Evolutionary conservation across 2,797 vertebrate species (phyloP).

Genomic region (Myotis myotis): DNA sequence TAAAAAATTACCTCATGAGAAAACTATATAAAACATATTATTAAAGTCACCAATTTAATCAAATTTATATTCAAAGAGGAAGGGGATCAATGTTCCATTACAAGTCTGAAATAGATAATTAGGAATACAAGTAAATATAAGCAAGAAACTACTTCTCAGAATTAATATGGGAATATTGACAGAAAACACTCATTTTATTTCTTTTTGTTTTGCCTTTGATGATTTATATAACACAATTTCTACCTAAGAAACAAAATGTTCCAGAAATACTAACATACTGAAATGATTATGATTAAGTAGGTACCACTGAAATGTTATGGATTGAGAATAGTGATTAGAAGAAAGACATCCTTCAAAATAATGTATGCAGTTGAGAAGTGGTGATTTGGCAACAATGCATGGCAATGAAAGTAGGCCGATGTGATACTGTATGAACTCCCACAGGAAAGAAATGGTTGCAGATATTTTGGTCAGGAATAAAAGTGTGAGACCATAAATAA

Average conservation of each 20-base stretch:
- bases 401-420: neutral
- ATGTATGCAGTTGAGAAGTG: neutral
- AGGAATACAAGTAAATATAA: neutral
- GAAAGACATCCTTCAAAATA: slow-evolving; percentile 39
- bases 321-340: neutral
- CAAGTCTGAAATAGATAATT: neutral
- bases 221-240: neutral
- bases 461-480: neutral
- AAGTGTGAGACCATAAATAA: neutral
- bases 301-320: neutral
- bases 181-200: neutral
- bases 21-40: neutral
- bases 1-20: neutral
- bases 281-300: slow-evolving; percentile 34
- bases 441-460: neutral
- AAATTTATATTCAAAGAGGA: neutral
- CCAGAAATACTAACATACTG: neutral
- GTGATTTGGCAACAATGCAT: neutral
- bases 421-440: neutral
- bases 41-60: neutral
- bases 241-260: slow-evolving; percentile 3
- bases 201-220: neutral
- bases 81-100: neutral
- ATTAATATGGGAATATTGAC: neutral
- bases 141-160: neutral